Evolutionary conservation across 2,113 vertebrate genomes (phyloP).

Genomic region (Opisthocomus hoazin): DNA sequence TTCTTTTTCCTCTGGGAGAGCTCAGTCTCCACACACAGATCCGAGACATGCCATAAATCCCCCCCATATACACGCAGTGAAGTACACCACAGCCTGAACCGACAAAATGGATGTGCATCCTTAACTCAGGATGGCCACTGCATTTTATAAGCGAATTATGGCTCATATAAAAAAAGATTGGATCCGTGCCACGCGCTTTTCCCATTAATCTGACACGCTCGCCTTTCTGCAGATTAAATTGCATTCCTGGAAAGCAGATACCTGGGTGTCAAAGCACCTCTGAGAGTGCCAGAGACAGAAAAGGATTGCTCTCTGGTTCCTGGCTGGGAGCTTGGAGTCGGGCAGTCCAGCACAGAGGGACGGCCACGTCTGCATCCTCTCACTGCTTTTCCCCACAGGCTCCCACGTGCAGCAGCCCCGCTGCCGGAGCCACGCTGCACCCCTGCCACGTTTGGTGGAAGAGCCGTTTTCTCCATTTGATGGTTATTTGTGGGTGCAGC

Average conservation of each 20-base stretch:
- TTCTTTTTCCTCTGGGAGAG: neutral
- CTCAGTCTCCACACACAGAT: neutral
- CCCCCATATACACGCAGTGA: accelerated
- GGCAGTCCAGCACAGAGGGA: neutral
- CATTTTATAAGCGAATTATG: neutral
- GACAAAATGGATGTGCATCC: neutral
- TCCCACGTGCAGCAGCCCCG: neutral
- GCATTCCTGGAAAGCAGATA: slow-evolving; percentile 30
- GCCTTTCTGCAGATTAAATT: neutral
- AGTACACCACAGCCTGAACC: neutral
- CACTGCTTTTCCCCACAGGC: neutral
- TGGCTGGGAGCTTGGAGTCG: neutral
- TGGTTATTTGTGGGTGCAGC: too few relatives aligned
- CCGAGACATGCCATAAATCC: neutral
- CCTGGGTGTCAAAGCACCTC: neutral
- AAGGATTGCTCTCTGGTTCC: neutral
- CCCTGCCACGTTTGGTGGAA: neutral
- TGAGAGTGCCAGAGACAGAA: neutral
- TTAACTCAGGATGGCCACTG: neutral
- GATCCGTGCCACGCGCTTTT: neutral
- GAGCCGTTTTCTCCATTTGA: neutral
- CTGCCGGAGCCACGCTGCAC: neutral
- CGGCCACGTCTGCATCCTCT: neutral
- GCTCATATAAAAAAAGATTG: neutral
- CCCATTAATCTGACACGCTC: neutral